Evolutionary conservation across 2,888 invertebrate species (phyloP).

Genomic region (Bursaphelenchus okinawaensis): DNA sequence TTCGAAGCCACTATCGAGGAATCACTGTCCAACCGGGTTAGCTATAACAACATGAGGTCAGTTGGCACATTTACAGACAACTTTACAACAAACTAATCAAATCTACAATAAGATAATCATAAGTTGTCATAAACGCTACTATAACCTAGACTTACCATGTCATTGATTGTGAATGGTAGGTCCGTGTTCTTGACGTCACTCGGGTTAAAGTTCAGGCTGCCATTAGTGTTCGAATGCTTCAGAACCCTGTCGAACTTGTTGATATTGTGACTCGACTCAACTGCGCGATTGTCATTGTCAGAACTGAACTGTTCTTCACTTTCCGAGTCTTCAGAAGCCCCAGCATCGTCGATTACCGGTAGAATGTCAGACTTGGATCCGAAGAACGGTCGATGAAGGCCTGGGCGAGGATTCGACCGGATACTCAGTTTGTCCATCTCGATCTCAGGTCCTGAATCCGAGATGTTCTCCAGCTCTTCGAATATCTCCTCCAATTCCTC

Average conservation of each 20-base stretch:
- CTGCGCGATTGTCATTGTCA: slow-evolving; percentile 17
- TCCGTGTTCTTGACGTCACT: slow-evolving; percentile 1
- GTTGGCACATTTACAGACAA: background rate
- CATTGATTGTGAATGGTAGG: background rate
- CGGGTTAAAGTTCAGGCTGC: slow-evolving; percentile 5
- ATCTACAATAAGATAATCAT: too few relatives aligned
- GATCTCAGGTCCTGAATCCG: slow-evolving; percentile 74
- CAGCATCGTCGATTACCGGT: slow-evolving; percentile 28
- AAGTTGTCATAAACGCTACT: too few relatives aligned
- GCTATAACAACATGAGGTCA: slow-evolving; percentile 13
- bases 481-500: slow-evolving; percentile 60
- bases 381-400: slow-evolving; percentile 42
- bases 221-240: slow-evolving; percentile 15
- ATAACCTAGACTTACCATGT: too few relatives aligned
- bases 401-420: slow-evolving; percentile 49
- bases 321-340: slow-evolving; percentile 6
- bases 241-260: slow-evolving; percentile 3
- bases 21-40: slow-evolving; percentile 14
- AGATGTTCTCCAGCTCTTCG: slow-evolving; percentile 88
- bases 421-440: slow-evolving; percentile 47
- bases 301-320: slow-evolving; percentile 24
- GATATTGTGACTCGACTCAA: background rate
- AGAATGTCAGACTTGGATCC: slow-evolving; percentile 37
- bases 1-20: slow-evolving; percentile 18
- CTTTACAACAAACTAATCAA: background rate